phyloP scores from a whole-genome alignment of 2,888 invertebrate genomes.

The Pterobdella sp. region DNA sequence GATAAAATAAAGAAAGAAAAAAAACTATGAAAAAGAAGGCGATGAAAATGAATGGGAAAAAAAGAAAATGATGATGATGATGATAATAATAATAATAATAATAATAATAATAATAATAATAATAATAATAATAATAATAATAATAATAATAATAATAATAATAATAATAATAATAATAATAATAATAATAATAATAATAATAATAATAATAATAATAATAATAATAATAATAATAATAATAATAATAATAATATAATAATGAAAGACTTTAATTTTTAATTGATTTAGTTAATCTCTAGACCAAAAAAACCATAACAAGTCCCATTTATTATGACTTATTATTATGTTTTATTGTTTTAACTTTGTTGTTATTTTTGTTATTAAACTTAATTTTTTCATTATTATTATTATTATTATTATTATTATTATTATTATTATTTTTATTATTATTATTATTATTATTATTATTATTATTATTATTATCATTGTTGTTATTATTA shows the following conservation, averaged over 20 bases:
- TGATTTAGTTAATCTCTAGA: background rate
- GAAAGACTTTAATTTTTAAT: background rate
- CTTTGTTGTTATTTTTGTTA: background rate
- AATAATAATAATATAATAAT: background rate
- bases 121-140: slow-evolving; percentile 6
- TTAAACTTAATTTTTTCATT: background rate
- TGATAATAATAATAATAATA: slow-evolving; percentile 6
- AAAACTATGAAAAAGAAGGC: background rate
- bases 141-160: slow-evolving; percentile 6
- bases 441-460: background rate
- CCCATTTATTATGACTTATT: background rate
- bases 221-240: background rate
- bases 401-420: background rate
- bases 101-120: slow-evolving; percentile 6
- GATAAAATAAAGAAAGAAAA: background rate
- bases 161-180: slow-evolving; percentile 6
- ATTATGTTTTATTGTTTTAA: background rate
- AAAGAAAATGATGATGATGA: background rate
- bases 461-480: background rate
- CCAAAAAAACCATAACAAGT: background rate
- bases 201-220: background rate
- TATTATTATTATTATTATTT: background rate
- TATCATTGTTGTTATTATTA: background rate
- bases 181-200: slow-evolving; percentile 1
- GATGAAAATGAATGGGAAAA: background rate